Percentiles rank a stretch among this genome's conserved stretches.
Conservation (phyloP, 2,888 invertebrate species). For the Troglohyphantes excavatus region DNA sequence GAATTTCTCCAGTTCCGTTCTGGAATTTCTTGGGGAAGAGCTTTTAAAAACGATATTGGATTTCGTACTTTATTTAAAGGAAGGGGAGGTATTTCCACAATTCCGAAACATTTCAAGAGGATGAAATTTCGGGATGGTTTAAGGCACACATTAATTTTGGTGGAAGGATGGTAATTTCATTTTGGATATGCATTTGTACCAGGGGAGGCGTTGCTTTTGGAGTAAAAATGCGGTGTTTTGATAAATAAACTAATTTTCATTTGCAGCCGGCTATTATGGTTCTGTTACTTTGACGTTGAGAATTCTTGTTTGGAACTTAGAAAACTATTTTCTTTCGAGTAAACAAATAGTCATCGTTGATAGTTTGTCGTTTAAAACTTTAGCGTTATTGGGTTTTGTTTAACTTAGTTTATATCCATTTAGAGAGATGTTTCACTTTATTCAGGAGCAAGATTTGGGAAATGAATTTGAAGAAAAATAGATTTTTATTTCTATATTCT, state of each 20-base stretch:
- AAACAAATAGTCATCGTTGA: too few relatives aligned
- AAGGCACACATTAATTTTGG: constrained; percentile 13
- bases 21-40: background rate
- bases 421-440: too few relatives aligned
- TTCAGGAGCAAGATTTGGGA: too few relatives aligned
- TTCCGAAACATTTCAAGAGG: constrained; percentile 35
- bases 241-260: constrained; percentile 18
- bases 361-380: too few relatives aligned
- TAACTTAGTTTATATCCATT: too few relatives aligned
- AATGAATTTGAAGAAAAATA: too few relatives aligned
- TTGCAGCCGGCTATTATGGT: too few relatives aligned
- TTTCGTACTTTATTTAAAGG: constrained; percentile 63
- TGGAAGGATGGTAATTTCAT: constrained; percentile 26
- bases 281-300: too few relatives aligned
- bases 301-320: too few relatives aligned
- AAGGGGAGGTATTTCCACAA: constrained; percentile 31
- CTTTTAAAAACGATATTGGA: constrained; percentile 58
- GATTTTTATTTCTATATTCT: too few relatives aligned
- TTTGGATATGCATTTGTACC: background rate
- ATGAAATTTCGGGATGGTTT: constrained; percentile 1
- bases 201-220: background rate
- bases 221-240: background rate
- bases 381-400: too few relatives aligned
- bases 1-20: constrained; percentile 19
- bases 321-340: too few relatives aligned